Base-by-base conservation (phyloP, 2,888 invertebrate species). In the Theristus sp. region DNA sequence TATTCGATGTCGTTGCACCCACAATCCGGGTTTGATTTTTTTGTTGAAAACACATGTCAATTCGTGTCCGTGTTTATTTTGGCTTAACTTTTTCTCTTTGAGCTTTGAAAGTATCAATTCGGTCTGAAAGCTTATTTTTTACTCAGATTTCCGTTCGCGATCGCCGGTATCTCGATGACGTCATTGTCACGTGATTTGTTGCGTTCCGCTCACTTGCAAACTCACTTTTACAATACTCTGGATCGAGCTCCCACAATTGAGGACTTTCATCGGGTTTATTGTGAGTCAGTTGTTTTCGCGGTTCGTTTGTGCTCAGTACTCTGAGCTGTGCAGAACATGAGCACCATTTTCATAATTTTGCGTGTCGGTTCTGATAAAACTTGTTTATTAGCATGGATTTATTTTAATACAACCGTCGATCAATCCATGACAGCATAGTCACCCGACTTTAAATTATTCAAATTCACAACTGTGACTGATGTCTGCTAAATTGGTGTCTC, bases 221-320 rank as follows among this genome's bases (percentile, higher is more conserved):
- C 86, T 1, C 91, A 93, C 74, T 84, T 94, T 77, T 94, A 86
- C 75, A 93, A 93, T 76, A 80, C 82, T 53, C 82, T 82, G 54
- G 66, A 66, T 38, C 68, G 68, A 55, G 67, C 64, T 52, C 74
- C 73, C 26, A 69, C 67, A 26, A 63, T 78, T 30, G 69, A 72
- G 52, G 80, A 87, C 72, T 96, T 94, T 76, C 89, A 96, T 76
- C 85, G 84, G 72, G 84, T 94, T 71, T 94, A 93, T 77, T 87
- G 89, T 79, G 73, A 72, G 75, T 73, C n/a, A 3, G 53, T 56
- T 29, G 30, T 20, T 31, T 53, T 26, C 55, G 26, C 49, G n/a
- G n/a, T n/a, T n/a, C n/a, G n/a, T n/a, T n/a, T n/a, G n/a, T n/a
- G n/a, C n/a, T n/a, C n/a, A n/a, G n/a, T n/a, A n/a, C n/a, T n/a